Conservation (phyloP, 53 echinoderm and acorn worm genomes). For the Luidia sarsii region DNA sequence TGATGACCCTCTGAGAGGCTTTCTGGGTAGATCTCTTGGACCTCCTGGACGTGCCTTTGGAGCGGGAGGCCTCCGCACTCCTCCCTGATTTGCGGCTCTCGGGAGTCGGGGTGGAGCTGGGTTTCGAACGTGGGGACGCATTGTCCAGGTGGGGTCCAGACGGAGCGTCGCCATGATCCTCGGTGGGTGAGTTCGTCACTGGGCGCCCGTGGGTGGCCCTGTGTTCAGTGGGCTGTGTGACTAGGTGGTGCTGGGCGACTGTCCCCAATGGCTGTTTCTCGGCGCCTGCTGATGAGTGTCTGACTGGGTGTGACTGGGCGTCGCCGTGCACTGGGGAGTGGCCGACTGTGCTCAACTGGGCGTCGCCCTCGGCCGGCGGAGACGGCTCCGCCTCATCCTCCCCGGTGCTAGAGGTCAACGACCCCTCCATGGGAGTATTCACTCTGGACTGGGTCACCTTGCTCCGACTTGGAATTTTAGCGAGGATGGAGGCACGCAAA, state of each 20-base stretch:
- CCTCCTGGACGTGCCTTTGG: slow-evolving; percentile 4
- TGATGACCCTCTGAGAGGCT: no score
- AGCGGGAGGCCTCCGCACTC: not conserved
- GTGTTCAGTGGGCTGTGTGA: not conserved
- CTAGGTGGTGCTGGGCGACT: slow-evolving; percentile 22
- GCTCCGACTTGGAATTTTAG: not conserved
- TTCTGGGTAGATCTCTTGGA: not conserved
- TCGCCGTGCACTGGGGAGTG: slow-evolving; percentile 16
- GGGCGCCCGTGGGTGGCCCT: slow-evolving; percentile 11
- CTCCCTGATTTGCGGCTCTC: not conserved
- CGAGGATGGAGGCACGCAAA: no score
- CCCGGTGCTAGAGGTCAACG: slow-evolving; percentile 24
- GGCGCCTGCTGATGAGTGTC: not conserved
- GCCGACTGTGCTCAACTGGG: slow-evolving; percentile 35
- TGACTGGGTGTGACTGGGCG: not conserved
- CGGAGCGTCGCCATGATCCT: not conserved
- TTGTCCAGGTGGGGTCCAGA: not conserved
- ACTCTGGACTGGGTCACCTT: not conserved
- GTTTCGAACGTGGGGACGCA: not conserved
- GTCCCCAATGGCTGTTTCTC: no score
- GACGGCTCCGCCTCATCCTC: not conserved
- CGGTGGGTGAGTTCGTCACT: not conserved
- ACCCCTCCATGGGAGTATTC: slow-evolving; percentile 32
- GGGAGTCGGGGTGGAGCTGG: not conserved
- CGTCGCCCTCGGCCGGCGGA: not conserved